A percentile compares a stretch with the other conserved stretches of the same genome.
Conservation (phyloP, 92 coral and sea anemone species). For the Diadumene lineata region DNA sequence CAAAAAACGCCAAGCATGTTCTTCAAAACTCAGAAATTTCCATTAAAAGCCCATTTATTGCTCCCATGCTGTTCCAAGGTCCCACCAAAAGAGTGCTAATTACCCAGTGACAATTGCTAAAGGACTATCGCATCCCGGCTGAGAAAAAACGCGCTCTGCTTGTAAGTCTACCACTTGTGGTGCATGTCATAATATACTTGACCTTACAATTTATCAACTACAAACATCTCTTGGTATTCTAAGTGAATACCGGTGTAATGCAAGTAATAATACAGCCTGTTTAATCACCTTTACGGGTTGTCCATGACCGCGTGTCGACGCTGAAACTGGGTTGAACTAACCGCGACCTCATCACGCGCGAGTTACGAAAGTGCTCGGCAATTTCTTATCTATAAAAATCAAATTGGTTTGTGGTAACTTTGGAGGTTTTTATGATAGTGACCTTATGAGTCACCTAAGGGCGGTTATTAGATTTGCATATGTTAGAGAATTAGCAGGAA, state of each 20-base stretch:
- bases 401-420: no score
- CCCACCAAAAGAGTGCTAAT: neutral
- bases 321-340: no score
- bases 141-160: neutral
- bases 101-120: neutral
- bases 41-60: neutral
- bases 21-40: neutral
- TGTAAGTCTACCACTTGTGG: constrained; percentile 6
- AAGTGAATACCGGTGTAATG: neutral
- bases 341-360: no score
- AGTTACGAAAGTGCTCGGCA: no score
- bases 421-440: no score
- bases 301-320: neutral
- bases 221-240: constrained; percentile 4
- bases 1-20: neutral
- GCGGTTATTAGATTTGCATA: no score
- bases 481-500: no score
- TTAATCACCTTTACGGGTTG: neutral
- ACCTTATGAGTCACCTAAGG: no score
- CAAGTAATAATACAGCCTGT: neutral
- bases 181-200: constrained; percentile 10
- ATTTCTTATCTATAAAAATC: no score
- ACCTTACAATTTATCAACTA: constrained; percentile 14
- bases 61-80: neutral
- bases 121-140: neutral